Percentiles rank a stretch among this genome's conserved stretches.
Evolutionary conservation across 92 coral and sea anemone species (phyloP).

Genomic region (Umimayanthus kanabou): DNA sequence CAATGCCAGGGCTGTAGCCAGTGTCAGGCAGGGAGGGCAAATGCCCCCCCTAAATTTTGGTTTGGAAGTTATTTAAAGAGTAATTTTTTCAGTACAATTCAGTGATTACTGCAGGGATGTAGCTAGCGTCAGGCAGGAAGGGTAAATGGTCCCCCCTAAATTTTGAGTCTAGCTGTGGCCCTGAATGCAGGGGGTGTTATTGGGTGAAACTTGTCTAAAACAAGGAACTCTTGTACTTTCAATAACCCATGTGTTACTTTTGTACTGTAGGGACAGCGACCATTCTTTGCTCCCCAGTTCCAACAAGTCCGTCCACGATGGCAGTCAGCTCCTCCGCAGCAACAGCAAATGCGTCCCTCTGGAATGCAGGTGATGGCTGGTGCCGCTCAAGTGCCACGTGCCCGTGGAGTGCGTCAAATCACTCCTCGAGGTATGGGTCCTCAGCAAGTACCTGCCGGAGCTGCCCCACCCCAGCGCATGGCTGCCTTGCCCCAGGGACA

Average conservation of each 20-base stretch:
- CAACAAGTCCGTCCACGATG: slow-evolving; percentile 73
- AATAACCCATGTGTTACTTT: not conserved
- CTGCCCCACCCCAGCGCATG: slow-evolving; percentile 61
- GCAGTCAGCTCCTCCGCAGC: slow-evolving; percentile 74
- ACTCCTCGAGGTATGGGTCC: slow-evolving; percentile 68
- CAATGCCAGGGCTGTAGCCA: too few relatives aligned
- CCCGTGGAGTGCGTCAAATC: slow-evolving; percentile 81
- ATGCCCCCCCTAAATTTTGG: too few relatives aligned
- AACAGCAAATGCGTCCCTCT: slow-evolving; percentile 78
- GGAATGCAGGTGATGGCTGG: slow-evolving; percentile 72
- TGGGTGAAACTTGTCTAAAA: too few relatives aligned
- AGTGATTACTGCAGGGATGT: too few relatives aligned
- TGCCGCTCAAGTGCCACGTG: slow-evolving; percentile 76
- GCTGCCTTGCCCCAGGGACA: slow-evolving; percentile 52
- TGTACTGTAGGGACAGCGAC: slow-evolving; percentile 77
- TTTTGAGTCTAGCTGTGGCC: too few relatives aligned
- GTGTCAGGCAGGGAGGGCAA: too few relatives aligned
- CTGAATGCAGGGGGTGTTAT: too few relatives aligned
- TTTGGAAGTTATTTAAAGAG: too few relatives aligned
- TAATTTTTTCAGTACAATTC: too few relatives aligned
- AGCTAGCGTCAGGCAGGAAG: too few relatives aligned
- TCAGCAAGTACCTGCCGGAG: slow-evolving; percentile 54
- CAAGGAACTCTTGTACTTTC: not conserved
- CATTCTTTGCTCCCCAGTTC: slow-evolving; percentile 84
- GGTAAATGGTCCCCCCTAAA: too few relatives aligned